Conservation (phyloP, 2,797 vertebrate genomes). For the Anguilla pacifica region DNA sequence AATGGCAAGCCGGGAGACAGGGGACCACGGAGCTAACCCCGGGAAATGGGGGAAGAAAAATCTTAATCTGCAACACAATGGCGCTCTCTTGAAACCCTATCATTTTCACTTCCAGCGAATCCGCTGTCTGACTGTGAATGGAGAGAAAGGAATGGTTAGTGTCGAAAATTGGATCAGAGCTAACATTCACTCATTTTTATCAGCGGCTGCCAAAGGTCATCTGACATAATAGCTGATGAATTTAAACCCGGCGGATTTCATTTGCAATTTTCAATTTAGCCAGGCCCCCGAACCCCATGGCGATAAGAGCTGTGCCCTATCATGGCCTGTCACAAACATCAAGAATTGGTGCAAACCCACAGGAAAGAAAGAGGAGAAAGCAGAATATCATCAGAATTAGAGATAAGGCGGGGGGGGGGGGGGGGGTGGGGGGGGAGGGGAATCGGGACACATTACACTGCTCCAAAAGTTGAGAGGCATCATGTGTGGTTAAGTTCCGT, state of each 20-base stretch:
- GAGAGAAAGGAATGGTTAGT: conserved; percentile 89
- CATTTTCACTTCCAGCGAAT: conserved; percentile 95
- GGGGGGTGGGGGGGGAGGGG: conserved; percentile 78
- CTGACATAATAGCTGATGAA: conserved; percentile 99
- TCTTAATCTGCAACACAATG: conserved; percentile 99
- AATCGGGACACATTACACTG: conserved; percentile 72
- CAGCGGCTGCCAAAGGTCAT: conserved; percentile 98
- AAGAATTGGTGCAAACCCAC: conserved; percentile 86
- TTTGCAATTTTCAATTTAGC: conserved; percentile 99
- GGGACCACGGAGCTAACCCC: conserved; percentile 82
- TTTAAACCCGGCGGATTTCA: conserved; percentile 95
- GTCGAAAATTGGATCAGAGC: conserved; percentile 98
- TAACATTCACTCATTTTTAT: conserved; percentile 99
- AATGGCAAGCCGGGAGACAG: conserved; percentile 90
- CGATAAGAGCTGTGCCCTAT: conserved; percentile 98
- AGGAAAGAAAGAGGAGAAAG: conserved; percentile 79
- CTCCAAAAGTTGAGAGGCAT: conserved; percentile 72
- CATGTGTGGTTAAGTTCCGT: conserved; percentile 75
- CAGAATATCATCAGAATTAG: conserved; percentile 76
- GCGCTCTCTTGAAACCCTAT: conserved; percentile 96
- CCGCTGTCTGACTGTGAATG: conserved; percentile 90
- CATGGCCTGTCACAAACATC: conserved; percentile 97
- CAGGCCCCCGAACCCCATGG: conserved; percentile 84
- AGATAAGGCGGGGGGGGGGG: conserved; percentile 82
- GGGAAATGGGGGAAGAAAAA: conserved; percentile 93